phyloP scores from a whole-genome alignment of 2,113 vertebrate genomes.

The Percopsis transmontana region DNA sequence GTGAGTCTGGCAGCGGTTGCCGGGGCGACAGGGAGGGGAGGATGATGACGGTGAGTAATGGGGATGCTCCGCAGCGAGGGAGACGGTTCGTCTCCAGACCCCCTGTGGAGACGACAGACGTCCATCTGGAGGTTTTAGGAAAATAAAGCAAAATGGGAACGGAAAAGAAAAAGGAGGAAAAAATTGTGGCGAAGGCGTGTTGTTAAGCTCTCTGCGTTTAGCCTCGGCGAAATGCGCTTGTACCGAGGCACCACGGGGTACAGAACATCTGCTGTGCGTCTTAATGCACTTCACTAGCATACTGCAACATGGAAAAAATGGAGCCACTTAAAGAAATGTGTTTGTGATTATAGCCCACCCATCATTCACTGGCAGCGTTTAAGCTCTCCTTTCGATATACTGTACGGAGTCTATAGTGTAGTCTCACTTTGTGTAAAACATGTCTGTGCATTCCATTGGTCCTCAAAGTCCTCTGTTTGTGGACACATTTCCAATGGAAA shows the following conservation, averaged over 20 bases:
- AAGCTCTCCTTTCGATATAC: too few relatives aligned
- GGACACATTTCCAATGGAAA: too few relatives aligned
- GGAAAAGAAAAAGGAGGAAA: neutral
- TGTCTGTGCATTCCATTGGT: too few relatives aligned
- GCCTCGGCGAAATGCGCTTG: constrained; percentile 18
- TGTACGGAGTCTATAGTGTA: too few relatives aligned
- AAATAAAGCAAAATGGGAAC: neutral
- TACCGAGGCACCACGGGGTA: neutral
- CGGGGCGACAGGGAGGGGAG: neutral
- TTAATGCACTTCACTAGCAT: neutral
- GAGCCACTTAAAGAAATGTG: neutral
- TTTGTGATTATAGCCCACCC: neutral
- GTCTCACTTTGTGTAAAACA: too few relatives aligned
- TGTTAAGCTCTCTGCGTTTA: constrained; percentile 19
- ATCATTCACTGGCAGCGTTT: neutral
- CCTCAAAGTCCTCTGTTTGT: too few relatives aligned
- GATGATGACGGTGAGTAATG: neutral
- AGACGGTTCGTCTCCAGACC: neutral
- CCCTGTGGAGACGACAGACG: neutral
- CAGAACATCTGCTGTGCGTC: constrained; percentile 9
- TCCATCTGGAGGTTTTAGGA: neutral
- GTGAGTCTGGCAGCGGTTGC: constrained; percentile 70
- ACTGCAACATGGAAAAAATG: neutral
- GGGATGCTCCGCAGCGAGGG: neutral
- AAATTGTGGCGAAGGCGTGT: neutral